A percentile compares a stretch with the other conserved stretches of the same genome.
These are phyloP conservation scores for Scyliorhinus canicula DNA, from an alignment of 2,797 vertebrate species.

Conservation along the genomic window DNA sequence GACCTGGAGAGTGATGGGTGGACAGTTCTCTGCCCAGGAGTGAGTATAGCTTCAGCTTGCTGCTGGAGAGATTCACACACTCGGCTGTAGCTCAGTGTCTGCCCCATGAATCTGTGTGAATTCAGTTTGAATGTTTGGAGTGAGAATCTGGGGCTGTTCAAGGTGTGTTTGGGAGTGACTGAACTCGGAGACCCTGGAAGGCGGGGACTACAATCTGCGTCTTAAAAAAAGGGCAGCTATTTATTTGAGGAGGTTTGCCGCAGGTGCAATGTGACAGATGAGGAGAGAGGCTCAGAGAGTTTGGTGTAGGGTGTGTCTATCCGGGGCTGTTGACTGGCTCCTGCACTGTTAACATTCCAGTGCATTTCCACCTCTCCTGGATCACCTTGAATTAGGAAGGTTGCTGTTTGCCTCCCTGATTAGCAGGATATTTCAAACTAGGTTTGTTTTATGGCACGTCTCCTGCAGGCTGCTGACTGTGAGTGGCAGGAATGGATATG, in stretches of 20 bases:
- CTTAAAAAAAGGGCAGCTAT: neutral
- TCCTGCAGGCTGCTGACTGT: neutral
- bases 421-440: neutral
- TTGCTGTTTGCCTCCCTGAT: neutral
- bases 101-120: neutral
- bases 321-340: neutral
- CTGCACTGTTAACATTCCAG: neutral
- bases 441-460: neutral
- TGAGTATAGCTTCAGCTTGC: neutral
- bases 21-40: neutral
- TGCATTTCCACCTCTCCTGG: neutral
- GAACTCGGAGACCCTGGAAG: neutral
- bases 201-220: no score
- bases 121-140: neutral
- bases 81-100: no score
- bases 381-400: neutral
- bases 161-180: neutral
- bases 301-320: neutral
- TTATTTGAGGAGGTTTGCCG: neutral
- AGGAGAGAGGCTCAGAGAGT: neutral
- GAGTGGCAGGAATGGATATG: neutral
- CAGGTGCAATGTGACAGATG: neutral
- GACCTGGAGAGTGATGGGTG: neutral
- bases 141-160: neutral
- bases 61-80: neutral